Conservation (phyloP, 2,797 vertebrate genomes). For the Pseudomugil gertrudae region DNA sequence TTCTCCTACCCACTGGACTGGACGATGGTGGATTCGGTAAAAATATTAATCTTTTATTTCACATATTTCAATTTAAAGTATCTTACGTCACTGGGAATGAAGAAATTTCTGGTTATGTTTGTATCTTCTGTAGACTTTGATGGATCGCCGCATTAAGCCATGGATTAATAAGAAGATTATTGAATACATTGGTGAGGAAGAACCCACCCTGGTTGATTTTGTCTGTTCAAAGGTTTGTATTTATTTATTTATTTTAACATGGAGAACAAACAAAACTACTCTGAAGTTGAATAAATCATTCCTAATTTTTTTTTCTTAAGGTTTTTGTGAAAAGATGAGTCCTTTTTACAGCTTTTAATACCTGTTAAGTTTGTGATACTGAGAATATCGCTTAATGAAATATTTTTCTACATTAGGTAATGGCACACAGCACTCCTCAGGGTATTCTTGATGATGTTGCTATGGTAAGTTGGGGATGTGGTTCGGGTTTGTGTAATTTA, state of each 20-base stretch:
- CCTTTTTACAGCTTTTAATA: neutral
- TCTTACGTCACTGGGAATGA: neutral
- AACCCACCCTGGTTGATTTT: constrained; percentile 96
- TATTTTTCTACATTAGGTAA: constrained; percentile 84
- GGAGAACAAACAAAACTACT: neutral
- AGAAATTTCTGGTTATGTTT: constrained; percentile 1
- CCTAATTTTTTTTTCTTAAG: neutral
- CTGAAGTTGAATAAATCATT: neutral
- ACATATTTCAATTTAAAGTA: neutral
- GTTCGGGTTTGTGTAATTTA: neutral
- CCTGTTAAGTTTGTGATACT: neutral
- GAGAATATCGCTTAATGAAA: neutral
- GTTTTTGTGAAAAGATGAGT: neutral
- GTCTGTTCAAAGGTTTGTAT: constrained; percentile 94
- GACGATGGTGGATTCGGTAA: constrained; percentile 85
- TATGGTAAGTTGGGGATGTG: constrained; percentile 87
- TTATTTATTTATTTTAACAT: neutral
- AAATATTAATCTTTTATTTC: neutral
- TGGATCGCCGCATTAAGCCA: constrained; percentile 96
- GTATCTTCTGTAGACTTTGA: constrained; percentile 84
- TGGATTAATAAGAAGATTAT: constrained; percentile 99
- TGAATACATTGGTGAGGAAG: constrained; percentile 99
- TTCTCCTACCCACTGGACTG: constrained; percentile 98
- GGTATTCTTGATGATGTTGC: constrained; percentile 99
- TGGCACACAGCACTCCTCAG: constrained; percentile 98